Evolutionary conservation across 1,140 invertebrate genomes (phyloP).

Genomic region (Apolygus lucorum): DNA sequence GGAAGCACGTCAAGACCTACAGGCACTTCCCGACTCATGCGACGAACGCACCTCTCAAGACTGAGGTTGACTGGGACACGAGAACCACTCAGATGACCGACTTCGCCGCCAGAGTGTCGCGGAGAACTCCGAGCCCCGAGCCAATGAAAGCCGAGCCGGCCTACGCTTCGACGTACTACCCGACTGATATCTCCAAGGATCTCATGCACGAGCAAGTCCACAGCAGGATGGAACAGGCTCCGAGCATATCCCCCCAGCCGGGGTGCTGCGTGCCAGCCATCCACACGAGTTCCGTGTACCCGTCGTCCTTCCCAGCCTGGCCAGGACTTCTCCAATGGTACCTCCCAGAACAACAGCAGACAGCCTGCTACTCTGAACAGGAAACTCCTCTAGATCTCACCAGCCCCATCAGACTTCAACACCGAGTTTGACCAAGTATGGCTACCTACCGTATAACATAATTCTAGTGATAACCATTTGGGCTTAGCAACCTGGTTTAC

Average conservation of each 20-base stretch:
- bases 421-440: slow-evolving; percentile 1
- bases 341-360: slow-evolving; percentile 23
- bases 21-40: slow-evolving; percentile 49
- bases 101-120: background rate
- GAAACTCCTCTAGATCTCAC: slow-evolving; percentile 28
- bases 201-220: too few relatives aligned
- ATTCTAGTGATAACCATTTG: too few relatives aligned
- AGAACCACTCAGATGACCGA: background rate
- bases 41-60: background rate
- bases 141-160: background rate
- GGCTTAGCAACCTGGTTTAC: too few relatives aligned
- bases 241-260: background rate
- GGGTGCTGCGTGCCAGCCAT: background rate
- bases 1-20: slow-evolving; percentile 56
- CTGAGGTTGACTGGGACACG: slow-evolving; percentile 7
- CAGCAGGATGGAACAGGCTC: background rate
- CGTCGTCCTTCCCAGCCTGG: background rate
- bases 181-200: background rate
- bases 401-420: slow-evolving; percentile 9
- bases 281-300: background rate
- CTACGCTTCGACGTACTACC: background rate
- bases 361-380: slow-evolving; percentile 21
- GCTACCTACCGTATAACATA: too few relatives aligned
- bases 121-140: background rate
- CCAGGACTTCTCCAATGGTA: slow-evolving; percentile 15